Evolutionary conservation across 2,797 vertebrate genomes (phyloP), one percentile per base, ranked within the genome.

Genomic region (Sebastes hubbsi): DNA sequence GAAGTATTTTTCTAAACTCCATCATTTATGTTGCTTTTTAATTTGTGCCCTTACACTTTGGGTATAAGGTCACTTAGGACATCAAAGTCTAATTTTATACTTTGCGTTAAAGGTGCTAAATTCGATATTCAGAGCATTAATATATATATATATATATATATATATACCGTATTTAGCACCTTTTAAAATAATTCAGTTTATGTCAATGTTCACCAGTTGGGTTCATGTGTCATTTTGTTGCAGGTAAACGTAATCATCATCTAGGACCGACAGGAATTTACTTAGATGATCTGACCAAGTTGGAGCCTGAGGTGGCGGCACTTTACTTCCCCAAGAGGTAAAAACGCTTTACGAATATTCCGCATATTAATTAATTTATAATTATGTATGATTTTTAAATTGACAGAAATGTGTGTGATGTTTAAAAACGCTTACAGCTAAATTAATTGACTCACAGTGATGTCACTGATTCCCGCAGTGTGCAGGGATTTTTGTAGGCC

Each of bases 251-350:
- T 82, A 97, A 93, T 75, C 93, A 95, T 82, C 96, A 95, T 78
- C 89, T 97, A 67, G 95, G 94, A 62, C 95, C 96, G 18, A 91
- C 95, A 27, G 96, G 94, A 24, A 95, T 98, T 94, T 97, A 97
- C 83, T 86, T 97, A 71, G 97, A 98, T n/a, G 97, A 98, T 42
- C 87, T 97, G 58, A 92, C 95, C 2, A 94, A 81, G 10, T 92
- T 96, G 58, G 93, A 97, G 24, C 96, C 97, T 11, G 93, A 97
- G 56, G 92, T 96, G 3, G 95, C 96, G 42, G 95, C 96, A 4
- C 95, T 97, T 22, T 97, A 96, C 94, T 97, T 99, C 81, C 96
- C 96, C 1, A 95, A 95, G 81, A 97, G 96, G 98, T 99, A 81
- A 87, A 75, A 83, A 29, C 27, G 2, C 9, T 3, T 5, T 2